phyloP scores from a whole-genome alignment of 1,140 invertebrate species.

The Meloidogyne exigua region DNA sequence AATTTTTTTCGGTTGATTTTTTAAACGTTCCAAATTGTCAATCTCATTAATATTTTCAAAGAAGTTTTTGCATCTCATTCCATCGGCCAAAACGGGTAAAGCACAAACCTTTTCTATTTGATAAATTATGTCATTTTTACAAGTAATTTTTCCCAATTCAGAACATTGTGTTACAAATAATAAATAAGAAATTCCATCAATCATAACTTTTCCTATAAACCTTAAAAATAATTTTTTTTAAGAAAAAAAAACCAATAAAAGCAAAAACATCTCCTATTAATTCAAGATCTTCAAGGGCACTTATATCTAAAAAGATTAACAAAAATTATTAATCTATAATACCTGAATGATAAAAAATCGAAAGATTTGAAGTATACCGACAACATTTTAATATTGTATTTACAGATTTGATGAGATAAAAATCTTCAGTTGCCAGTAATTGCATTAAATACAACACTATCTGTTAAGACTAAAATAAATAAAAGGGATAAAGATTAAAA shows the following conservation, averaged over 20 bases:
- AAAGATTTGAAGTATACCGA: constrained; percentile 34
- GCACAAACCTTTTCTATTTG: constrained; percentile 48
- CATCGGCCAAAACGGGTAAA: constrained; percentile 42
- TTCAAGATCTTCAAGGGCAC: constrained; percentile 39
- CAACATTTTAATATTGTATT: constrained; percentile 43
- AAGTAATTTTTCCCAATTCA: constrained; percentile 21
- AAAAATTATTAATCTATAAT: neutral
- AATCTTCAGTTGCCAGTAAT: constrained; percentile 36
- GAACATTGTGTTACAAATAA: constrained; percentile 33
- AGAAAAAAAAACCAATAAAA: constrained; percentile 35
- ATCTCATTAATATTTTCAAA: constrained; percentile 28
- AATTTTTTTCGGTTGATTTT: constrained; percentile 51
- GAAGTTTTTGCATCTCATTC: constrained; percentile 21
- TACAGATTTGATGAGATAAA: constrained; percentile 43
- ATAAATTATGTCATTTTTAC: constrained; percentile 19
- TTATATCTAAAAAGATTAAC: constrained; percentile 30
- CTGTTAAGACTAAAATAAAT: neutral
- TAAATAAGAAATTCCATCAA: constrained; percentile 34
- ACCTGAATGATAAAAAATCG: constrained; percentile 41
- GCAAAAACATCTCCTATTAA: constrained; percentile 37
- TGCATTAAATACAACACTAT: constrained; percentile 32
- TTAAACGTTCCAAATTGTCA: constrained; percentile 46
- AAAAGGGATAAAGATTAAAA: neutral
- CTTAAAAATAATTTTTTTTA: neutral
- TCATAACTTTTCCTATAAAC: constrained; percentile 21